A percentile compares a stretch with the other conserved stretches of the same genome.
Conservation (phyloP, 2,888 invertebrate genomes). For the Tridacna gigas region DNA sequence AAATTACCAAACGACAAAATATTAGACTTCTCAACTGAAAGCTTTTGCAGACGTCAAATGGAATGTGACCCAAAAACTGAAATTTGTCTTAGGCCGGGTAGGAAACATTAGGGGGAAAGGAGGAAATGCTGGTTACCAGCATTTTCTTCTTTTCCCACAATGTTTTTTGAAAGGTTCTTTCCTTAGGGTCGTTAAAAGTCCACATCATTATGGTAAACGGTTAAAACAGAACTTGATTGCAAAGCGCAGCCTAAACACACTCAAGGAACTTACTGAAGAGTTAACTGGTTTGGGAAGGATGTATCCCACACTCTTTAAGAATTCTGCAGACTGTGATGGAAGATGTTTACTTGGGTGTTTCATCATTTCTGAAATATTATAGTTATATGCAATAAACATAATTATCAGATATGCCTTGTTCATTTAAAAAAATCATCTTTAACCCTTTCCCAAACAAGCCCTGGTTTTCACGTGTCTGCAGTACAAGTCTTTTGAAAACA, state of each 20-base stretch:
- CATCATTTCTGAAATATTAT: slow-evolving; percentile 25
- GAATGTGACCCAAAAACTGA: too few species aligned
- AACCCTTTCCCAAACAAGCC: too few species aligned
- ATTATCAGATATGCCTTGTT: too few species aligned
- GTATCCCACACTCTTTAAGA: slow-evolving; percentile 2
- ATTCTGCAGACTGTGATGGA: neutral
- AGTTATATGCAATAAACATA: neutral
- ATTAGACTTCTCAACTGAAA: too few species aligned
- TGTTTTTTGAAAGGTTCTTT: neutral
- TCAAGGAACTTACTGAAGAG: neutral
- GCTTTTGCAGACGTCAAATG: too few species aligned
- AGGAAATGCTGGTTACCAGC: neutral
- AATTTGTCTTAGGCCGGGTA: neutral
- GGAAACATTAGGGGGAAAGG: neutral
- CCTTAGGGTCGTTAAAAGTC: neutral
- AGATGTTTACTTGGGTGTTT: slow-evolving; percentile 25
- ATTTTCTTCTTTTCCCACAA: slow-evolving; percentile 4
- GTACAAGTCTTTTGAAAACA: too few species aligned
- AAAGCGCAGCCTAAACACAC: too few species aligned
- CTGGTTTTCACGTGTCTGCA: too few species aligned
- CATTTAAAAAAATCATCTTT: too few species aligned
- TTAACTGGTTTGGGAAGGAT: slow-evolving; percentile 6
- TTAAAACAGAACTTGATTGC: neutral
- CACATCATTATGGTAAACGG: neutral
- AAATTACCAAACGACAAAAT: too few species aligned